These are phyloP conservation scores for Stigmatopora nigra DNA, from an alignment of 2,113 vertebrate species.

Conservation along the genomic window DNA sequence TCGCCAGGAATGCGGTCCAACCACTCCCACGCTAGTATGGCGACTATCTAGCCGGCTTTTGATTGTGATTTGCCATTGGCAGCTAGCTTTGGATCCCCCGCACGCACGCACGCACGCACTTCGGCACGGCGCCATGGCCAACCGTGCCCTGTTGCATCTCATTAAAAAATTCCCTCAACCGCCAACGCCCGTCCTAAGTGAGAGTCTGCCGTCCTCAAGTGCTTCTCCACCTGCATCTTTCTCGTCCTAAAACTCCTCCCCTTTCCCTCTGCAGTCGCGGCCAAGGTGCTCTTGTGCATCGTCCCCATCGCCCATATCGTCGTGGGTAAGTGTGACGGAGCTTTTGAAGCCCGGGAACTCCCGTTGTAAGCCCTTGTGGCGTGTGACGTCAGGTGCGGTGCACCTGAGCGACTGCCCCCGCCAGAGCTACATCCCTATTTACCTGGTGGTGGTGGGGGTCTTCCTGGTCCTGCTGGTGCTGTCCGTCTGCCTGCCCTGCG, in stretches of 20 bases:
- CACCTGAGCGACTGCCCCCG: slow-evolving; percentile 59
- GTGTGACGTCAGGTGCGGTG: slow-evolving; percentile 39
- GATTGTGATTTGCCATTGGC: no score
- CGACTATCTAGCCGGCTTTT: background rate
- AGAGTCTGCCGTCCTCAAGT: background rate
- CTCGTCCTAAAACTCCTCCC: background rate
- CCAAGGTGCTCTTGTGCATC: slow-evolving; percentile 21
- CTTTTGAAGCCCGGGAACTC: background rate
- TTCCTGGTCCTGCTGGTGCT: slow-evolving; percentile 38
- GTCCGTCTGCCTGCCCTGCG: slow-evolving; percentile 49
- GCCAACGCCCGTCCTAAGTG: slow-evolving; percentile 12
- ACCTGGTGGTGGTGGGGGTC: slow-evolving; percentile 59
- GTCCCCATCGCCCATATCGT: slow-evolving; percentile 58
- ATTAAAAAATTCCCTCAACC: slow-evolving; percentile 15
- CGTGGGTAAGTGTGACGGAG: slow-evolving; percentile 47
- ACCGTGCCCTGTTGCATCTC: fast-evolving
- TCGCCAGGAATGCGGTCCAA: slow-evolving; percentile 23
- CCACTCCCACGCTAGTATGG: background rate
- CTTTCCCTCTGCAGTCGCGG: background rate
- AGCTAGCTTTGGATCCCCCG: no score
- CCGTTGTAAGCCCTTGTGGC: background rate
- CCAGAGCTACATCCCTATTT: slow-evolving; percentile 64
- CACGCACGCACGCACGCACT: no score
- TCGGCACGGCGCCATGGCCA: slow-evolving; percentile 27
- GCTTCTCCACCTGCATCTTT: no score